These are phyloP conservation scores for Potamarius usumacintae DNA, from an alignment of 2,113 vertebrate genomes.

Conservation along the genomic window DNA sequence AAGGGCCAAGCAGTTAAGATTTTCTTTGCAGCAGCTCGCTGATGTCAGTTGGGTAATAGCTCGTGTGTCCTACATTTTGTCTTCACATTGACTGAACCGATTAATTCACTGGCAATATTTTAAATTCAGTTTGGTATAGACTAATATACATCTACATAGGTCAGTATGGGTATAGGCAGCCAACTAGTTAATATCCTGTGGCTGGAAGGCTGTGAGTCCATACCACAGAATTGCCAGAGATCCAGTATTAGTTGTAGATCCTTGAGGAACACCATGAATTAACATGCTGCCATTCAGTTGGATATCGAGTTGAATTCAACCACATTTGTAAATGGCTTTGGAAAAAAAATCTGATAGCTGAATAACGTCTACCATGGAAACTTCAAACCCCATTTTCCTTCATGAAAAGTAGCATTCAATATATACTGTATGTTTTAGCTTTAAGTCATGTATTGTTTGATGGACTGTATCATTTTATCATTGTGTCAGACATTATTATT, in stretches of 20 bases:
- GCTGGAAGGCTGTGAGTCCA: background rate
- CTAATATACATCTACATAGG: background rate
- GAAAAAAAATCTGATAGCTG: too few species aligned
- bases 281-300: background rate
- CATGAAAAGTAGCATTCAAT: background rate
- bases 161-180: background rate
- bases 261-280: background rate
- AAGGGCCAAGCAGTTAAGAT: background rate
- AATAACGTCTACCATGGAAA: too few species aligned
- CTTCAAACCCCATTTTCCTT: background rate
- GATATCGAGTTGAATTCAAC: background rate
- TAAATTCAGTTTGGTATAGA: background rate
- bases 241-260: background rate
- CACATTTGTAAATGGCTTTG: background rate
- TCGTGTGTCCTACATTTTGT: background rate
- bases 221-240: background rate
- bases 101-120: background rate
- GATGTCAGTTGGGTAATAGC: background rate
- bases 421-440: background rate
- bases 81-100: background rate
- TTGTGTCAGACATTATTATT: too few species aligned
- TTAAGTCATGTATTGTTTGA: too few species aligned
- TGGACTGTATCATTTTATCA: too few species aligned
- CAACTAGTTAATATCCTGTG: background rate
- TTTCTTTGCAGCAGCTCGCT: constrained; percentile 1